These are phyloP conservation scores for Agraylea sexmaculata DNA, from an alignment of 1,140 invertebrate species.

Conservation along the genomic window DNA sequence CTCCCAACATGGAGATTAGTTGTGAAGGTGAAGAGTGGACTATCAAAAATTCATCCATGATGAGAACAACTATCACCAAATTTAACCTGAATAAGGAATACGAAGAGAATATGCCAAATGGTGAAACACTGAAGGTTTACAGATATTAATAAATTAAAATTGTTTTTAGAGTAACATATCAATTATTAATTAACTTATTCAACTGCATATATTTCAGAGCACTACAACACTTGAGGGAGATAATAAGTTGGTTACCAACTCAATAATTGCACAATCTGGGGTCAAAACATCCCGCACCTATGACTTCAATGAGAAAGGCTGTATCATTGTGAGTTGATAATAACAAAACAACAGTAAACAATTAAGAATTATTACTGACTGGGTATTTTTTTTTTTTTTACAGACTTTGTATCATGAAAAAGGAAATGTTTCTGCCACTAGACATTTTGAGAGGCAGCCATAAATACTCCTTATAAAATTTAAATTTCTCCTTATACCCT, in stretches of 20 bases:
- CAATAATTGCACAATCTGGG: conserved; percentile 35
- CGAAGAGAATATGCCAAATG: conserved; percentile 39
- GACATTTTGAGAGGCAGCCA: too few relatives aligned
- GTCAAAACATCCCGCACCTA: conserved; percentile 41
- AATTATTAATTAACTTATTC: too few relatives aligned
- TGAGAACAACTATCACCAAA: conserved; percentile 32
- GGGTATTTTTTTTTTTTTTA: too few relatives aligned
- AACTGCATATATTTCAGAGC: conserved; percentile 37
- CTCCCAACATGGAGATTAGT: conserved; percentile 44
- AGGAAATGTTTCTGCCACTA: too few relatives aligned
- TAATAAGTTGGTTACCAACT: conserved; percentile 40
- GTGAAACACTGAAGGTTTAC: conserved; percentile 29
- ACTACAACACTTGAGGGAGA: conserved; percentile 39
- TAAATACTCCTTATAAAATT: too few relatives aligned
- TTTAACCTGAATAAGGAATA: conserved; percentile 41
- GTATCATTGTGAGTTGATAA: conserved; percentile 41
- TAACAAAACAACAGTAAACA: too few relatives aligned
- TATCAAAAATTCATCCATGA: conserved; percentile 41
- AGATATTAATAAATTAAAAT: conserved; percentile 11
- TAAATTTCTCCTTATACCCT: too few relatives aligned
- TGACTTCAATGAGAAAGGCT: conserved; percentile 41
- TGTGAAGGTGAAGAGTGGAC: conserved; percentile 43
- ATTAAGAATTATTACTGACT: too few relatives aligned
- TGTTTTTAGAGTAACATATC: too few relatives aligned
- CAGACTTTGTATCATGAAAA: too few relatives aligned